These are phyloP conservation scores for Hermetia illucens DNA, from an alignment of 1,140 invertebrate genomes.

Conservation along the genomic window DNA sequence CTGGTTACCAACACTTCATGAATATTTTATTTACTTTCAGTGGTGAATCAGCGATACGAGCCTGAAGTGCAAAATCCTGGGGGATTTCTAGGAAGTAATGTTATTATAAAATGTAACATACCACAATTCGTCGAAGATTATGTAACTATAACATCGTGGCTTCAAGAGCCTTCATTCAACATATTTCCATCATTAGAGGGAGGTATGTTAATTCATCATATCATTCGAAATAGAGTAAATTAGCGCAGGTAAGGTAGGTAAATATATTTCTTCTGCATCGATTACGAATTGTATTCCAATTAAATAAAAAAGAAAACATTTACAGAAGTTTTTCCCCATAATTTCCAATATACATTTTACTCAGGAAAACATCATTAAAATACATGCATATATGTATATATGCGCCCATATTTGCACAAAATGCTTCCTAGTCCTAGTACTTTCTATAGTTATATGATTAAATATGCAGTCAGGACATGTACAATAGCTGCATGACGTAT, in stretches of 20 bases:
- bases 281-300: neutral
- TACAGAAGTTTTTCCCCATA: too few species aligned
- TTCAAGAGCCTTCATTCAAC: slow-evolving; percentile 49
- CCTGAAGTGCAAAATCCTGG: slow-evolving; percentile 53
- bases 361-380: too few species aligned
- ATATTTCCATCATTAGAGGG: slow-evolving; percentile 13
- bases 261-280: neutral
- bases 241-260: too few species aligned
- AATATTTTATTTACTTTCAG: slow-evolving; percentile 37
- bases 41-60: slow-evolving; percentile 61
- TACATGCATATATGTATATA: too few species aligned
- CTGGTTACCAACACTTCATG: too few species aligned
- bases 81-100: slow-evolving; percentile 59
- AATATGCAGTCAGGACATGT: too few species aligned
- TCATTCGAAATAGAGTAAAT: too few species aligned
- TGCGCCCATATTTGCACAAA: too few species aligned
- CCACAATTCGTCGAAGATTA: slow-evolving; percentile 65
- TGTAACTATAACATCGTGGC: slow-evolving; percentile 68
- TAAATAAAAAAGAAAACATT: neutral
- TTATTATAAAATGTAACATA: slow-evolving; percentile 64
- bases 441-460: too few species aligned
- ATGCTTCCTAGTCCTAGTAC: too few species aligned
- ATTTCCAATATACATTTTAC: too few species aligned
- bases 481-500: too few species aligned
- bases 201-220: slow-evolving; percentile 4